Evolutionary conservation across 2,797 vertebrate species (phyloP).

Genomic region (Anolis apletophallus): DNA sequence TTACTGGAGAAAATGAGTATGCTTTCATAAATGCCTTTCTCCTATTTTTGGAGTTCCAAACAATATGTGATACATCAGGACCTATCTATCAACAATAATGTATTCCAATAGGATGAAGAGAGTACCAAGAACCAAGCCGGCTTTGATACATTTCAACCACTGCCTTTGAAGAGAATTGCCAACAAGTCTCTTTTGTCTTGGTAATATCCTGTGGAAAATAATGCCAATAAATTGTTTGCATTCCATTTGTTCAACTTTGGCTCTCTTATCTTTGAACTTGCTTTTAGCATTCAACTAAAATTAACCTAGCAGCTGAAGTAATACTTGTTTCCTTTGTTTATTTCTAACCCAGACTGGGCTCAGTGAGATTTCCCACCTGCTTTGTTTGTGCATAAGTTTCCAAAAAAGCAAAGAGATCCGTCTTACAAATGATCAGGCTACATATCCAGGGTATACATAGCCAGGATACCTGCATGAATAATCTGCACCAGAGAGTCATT

Average conservation of each 20-base stretch:
- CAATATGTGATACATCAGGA: background rate
- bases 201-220: conserved; percentile 27
- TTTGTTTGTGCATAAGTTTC: background rate
- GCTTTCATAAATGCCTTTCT: too few relatives aligned
- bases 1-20: background rate
- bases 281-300: conserved; percentile 6
- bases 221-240: conserved; percentile 26
- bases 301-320: conserved; percentile 21
- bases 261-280: conserved; percentile 18
- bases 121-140: background rate
- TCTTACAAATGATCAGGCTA: background rate
- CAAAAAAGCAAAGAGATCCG: background rate
- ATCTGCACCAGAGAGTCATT: background rate
- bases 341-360: background rate
- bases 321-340: conserved; percentile 24
- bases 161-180: conserved; percentile 12
- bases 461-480: background rate
- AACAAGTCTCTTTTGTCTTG: conserved; percentile 20
- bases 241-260: background rate
- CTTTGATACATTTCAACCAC: background rate
- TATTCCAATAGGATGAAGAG: background rate
- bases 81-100: conserved; percentile 1
- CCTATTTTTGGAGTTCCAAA: background rate
- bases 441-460: background rate
- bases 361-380: background rate